These are phyloP conservation scores for Montipora sp. DNA, from an alignment of 64 coral and sea anemone species.

Conservation along the genomic window DNA sequence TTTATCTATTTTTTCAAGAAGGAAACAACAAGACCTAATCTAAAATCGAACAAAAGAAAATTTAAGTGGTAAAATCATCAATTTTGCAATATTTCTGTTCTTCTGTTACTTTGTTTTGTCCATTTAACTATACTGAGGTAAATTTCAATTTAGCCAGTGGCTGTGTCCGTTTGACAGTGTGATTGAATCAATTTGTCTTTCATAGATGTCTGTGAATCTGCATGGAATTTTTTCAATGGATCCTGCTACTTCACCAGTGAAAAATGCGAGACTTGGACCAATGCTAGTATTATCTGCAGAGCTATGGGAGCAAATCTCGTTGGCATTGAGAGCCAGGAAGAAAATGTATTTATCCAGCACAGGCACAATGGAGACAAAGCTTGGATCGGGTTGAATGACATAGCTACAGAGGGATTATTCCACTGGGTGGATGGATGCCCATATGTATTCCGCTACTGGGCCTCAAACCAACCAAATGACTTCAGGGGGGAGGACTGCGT, in stretches of 20 bases:
- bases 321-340: constrained; percentile 76
- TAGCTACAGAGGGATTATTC: constrained; percentile 73
- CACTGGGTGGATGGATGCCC: constrained; percentile 68
- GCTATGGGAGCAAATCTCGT: constrained; percentile 28
- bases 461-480: constrained; percentile 67
- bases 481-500: constrained; percentile 72
- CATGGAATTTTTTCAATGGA: constrained; percentile 74
- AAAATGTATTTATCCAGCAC: constrained; percentile 75
- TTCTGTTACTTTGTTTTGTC: too few species aligned
- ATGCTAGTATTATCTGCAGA: constrained; percentile 42
- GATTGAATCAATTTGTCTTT: neutral
- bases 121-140: too few species aligned
- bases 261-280: constrained; percentile 50
- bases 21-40: too few species aligned
- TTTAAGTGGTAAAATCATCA: too few species aligned
- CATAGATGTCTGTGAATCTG: constrained; percentile 60
- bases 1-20: too few species aligned
- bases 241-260: constrained; percentile 80
- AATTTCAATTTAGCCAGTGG: too few species aligned
- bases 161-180: neutral
- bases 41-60: too few species aligned
- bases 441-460: constrained; percentile 64
- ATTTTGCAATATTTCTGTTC: too few species aligned
- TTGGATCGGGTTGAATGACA: constrained; percentile 81
- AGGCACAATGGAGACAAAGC: constrained; percentile 72